Percentiles rank a stretch among this genome's conserved stretches.
phyloP scores from a whole-genome alignment of 1,140 invertebrate genomes.

The Stegodyphus mimosarum region DNA sequence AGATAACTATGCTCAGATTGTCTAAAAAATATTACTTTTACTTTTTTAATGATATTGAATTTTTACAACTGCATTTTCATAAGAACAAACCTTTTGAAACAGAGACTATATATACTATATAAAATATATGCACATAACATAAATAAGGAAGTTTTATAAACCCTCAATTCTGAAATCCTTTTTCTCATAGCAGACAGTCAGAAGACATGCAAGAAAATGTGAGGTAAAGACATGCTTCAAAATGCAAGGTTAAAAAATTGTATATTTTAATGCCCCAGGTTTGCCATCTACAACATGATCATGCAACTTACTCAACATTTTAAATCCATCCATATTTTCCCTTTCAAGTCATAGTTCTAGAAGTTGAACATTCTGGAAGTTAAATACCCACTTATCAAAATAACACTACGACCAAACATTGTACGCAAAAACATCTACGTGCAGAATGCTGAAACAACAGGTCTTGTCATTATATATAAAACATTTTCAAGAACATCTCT shows the following conservation, averaged over 20 bases:
- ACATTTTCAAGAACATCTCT: too few species aligned
- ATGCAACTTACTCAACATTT: constrained; percentile 58
- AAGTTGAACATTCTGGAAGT: constrained; percentile 56
- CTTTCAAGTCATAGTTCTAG: constrained; percentile 46
- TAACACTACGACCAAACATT: constrained; percentile 38
- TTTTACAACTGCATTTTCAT: too few species aligned
- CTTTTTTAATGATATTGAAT: too few species aligned
- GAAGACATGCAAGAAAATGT: constrained; percentile 14
- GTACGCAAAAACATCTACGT: constrained; percentile 19
- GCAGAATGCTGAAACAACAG: constrained; percentile 14
- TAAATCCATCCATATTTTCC: constrained; percentile 55
- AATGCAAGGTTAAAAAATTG: constrained; percentile 14
- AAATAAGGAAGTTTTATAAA: neutral
- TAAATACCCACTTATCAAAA: constrained; percentile 34
- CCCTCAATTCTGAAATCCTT: neutral
- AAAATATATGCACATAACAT: neutral
- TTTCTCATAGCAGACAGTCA: neutral
- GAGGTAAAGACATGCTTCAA: neutral
- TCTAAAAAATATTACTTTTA: too few species aligned
- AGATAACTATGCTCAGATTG: too few species aligned
- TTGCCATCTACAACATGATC: constrained; percentile 57
- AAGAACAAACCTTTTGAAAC: too few species aligned
- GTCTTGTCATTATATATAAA: too few species aligned
- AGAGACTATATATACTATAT: too few species aligned
- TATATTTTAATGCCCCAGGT: constrained; percentile 50